A percentile compares a stretch with the other conserved stretches of the same genome.
These are phyloP conservation scores for Eurois occulta DNA, from an alignment of 2,888 invertebrate genomes.

Conservation along the genomic window DNA sequence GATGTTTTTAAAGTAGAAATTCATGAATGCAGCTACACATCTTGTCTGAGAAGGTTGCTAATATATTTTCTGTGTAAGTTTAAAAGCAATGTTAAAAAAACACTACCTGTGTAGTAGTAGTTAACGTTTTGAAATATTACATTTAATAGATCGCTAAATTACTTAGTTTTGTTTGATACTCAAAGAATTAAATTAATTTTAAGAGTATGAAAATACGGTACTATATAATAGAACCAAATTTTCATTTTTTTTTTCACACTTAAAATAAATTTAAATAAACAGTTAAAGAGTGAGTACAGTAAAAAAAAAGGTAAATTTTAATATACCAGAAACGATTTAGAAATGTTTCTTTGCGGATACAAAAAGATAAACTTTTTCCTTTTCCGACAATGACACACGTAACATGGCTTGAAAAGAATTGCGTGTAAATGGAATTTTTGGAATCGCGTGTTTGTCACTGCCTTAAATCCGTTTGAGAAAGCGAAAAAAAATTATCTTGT, in stretches of 20 bases:
- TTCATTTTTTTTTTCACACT: too few species aligned
- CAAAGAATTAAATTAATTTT: background rate
- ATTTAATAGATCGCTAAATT: background rate
- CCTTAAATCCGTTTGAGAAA: constrained; percentile 38
- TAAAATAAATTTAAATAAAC: too few species aligned
- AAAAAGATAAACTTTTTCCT: constrained; percentile 41
- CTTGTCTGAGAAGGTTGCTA: constrained; percentile 18
- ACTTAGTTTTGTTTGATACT: background rate
- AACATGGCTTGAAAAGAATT: constrained; percentile 44
- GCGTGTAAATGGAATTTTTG: constrained; percentile 47
- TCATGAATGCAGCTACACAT: constrained; percentile 27
- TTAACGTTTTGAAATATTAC: background rate
- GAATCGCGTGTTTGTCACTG: constrained; percentile 53
- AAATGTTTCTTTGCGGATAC: constrained; percentile 15
- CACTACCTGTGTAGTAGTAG: background rate
- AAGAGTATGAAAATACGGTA: background rate
- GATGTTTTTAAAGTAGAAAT: constrained; percentile 47
- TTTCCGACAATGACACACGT: constrained; percentile 36
- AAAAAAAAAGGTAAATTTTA: background rate
- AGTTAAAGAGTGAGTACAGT: background rate
- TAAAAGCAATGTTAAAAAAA: constrained; percentile 2
- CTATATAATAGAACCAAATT: too few species aligned
- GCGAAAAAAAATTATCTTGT: constrained; percentile 21
- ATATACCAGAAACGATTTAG: constrained; percentile 10
- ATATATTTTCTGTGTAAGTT: constrained; percentile 28